Base-by-base conservation (phyloP, 2,888 invertebrate genomes). In the Agrochola lychnidis region DNA sequence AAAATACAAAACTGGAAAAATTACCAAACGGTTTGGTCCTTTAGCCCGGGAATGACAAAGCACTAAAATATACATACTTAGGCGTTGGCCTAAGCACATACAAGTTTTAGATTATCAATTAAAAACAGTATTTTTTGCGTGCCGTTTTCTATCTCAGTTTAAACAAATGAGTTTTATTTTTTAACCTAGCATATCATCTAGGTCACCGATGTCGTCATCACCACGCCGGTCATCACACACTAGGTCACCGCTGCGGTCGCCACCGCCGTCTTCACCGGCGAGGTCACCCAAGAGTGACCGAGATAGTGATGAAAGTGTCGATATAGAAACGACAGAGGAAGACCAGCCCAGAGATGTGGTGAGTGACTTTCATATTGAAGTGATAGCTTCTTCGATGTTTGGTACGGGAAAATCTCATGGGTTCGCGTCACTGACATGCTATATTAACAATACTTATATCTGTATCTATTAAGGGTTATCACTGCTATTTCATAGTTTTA, bases 321-420 rank as follows among this genome's bases (percentile, higher is more conserved):
- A 99, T 90, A 98, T 99, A 85, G 99, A 99, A 92, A 98, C 98
- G 16, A 98, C 98, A 0, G 98, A 98, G 89, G 98, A 98, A 86
- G 98, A 98, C 80, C 95, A 93, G 63, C 91, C 91, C 0, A 92
- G 93, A 78, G 93, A 96, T 78, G 88, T 94, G 92, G 96, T 96
- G 81, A 95, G 96, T 93, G 5, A 48, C 30, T n/a, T 36, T 36
- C 6, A 19, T 53, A 36, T 7, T 25, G 12, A n/a, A 3, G 22
- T 51, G 51, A 51, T 22, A 22, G 51, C 9, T 51, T 51, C 22
- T 22, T 51, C 22, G 51, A 51, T 51, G 7, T 51, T 51, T 51
- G 51, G 9, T 9, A 22, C 7, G 22, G 3, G 9, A 51, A 48
- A 22, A 51, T 51, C 22, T 2, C 9, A 51, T 22, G 22, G 22